Evolutionary conservation across 2,797 vertebrate species (phyloP).

Genomic region (Notolepis coatsorum): DNA sequence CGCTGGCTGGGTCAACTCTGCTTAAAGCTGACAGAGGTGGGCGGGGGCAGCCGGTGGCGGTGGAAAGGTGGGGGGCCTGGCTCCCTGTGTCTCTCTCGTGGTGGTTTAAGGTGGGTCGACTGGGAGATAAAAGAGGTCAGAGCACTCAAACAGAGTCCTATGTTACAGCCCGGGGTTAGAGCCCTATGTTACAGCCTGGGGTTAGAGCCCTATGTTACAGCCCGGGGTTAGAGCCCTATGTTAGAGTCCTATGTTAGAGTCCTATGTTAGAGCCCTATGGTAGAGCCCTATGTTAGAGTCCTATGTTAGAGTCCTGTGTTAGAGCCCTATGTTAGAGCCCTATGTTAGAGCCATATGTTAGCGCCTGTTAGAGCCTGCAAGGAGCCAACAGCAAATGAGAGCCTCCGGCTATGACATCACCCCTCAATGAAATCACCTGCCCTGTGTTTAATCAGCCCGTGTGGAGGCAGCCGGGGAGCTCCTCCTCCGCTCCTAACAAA

Average conservation of each 20-base stretch:
- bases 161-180: conserved; percentile 10
- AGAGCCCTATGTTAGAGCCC: no score
- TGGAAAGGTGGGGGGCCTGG: conserved; percentile 28
- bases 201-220: conserved; percentile 53
- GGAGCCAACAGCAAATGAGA: conserved; percentile 64
- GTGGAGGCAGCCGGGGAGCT: conserved; percentile 34
- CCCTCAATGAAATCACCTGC: conserved; percentile 63
- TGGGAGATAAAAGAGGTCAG: conserved; percentile 65
- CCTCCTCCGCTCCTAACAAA: conserved; percentile 47
- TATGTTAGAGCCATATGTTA: no score
- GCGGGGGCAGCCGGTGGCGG: conserved; percentile 16
- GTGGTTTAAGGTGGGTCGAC: conserved; percentile 46
- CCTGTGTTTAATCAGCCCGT: conserved; percentile 68
- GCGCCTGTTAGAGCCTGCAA: no score
- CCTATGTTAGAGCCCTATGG: no score
- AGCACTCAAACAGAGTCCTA: conserved; percentile 45
- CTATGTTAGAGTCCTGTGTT: no score
- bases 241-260: no score
- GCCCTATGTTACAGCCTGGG: conserved; percentile 39
- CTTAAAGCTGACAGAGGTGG: conserved; percentile 52
- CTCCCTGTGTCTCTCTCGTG: conserved; percentile 54
- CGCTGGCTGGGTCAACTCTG: conserved; percentile 57
- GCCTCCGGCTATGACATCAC: conserved; percentile 67
- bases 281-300: no score
- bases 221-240: conserved; percentile 55